Conservation (phyloP, 2,888 invertebrate genomes). For the Lapara coniferarum region DNA sequence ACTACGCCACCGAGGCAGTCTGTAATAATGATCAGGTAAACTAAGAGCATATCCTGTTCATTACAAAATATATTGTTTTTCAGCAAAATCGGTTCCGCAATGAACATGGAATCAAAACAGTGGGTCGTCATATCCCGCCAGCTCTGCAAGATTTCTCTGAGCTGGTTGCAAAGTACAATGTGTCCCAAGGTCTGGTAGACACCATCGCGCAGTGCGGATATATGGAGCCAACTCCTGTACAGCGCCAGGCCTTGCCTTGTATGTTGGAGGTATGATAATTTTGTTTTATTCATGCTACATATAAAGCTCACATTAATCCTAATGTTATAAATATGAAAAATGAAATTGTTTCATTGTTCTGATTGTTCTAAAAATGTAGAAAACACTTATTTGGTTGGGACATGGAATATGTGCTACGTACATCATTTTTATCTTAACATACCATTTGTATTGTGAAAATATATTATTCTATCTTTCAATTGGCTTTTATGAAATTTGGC, state of each 20-base stretch:
- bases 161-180: constrained; percentile 80
- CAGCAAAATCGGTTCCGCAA: constrained; percentile 91
- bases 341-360: too few relatives aligned
- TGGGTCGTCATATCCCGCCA: constrained; percentile 91
- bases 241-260: constrained; percentile 96
- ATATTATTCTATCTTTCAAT: too few relatives aligned
- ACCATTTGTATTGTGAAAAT: too few relatives aligned
- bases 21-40: neutral
- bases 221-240: constrained; percentile 92
- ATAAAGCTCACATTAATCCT: neutral
- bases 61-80: constrained; percentile 34
- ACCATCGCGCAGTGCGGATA: constrained; percentile 89
- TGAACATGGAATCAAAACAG: constrained; percentile 88
- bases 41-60: too few relatives aligned
- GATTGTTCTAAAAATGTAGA: neutral
- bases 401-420: too few relatives aligned
- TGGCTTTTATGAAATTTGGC: neutral
- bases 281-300: neutral
- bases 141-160: constrained; percentile 89
- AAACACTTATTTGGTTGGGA: too few relatives aligned
- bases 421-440: too few relatives aligned
- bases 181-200: constrained; percentile 85
- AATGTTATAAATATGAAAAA: neutral
- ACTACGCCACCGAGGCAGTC: too few relatives aligned
- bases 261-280: constrained; percentile 87